Evolutionary conservation across 2,113 vertebrate species (phyloP).

Genomic region (Hyaena hyaena): DNA sequence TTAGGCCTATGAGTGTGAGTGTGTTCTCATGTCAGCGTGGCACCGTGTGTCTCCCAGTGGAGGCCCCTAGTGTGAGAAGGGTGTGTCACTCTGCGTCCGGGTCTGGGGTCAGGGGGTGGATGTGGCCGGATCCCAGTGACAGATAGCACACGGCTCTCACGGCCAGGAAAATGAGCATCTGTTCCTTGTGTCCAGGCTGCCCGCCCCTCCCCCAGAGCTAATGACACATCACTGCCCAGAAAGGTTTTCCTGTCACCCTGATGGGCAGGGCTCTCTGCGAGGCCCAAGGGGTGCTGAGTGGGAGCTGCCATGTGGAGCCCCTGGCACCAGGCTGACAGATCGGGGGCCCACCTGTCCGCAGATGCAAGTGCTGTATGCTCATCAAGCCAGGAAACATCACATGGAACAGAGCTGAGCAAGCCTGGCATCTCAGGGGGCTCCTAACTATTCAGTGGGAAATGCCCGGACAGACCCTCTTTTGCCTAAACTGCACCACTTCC

Average conservation of each 20-base stretch:
- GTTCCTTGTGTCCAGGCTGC: rapidly evolving
- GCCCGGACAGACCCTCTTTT: neutral
- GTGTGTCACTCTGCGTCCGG: neutral
- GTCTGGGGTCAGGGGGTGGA: neutral
- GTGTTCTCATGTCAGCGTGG: rapidly evolving
- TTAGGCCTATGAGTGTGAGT: neutral
- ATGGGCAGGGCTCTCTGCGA: neutral
- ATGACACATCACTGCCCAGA: neutral
- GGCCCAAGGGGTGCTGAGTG: neutral
- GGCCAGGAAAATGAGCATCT: neutral
- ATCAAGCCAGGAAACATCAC: neutral
- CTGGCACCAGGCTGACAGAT: rapidly evolving
- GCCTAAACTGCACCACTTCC: neutral
- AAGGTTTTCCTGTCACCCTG: neutral
- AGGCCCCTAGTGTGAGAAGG: too few species aligned
- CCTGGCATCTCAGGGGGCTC: neutral
- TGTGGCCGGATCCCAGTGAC: neutral
- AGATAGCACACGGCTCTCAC: neutral
- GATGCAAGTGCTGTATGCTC: neutral
- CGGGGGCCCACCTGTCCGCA: neutral
- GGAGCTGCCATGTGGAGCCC: neutral
- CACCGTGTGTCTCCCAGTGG: neutral
- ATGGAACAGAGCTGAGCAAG: neutral
- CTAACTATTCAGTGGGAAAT: neutral
- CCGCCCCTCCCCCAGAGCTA: neutral